Evolutionary conservation across 2,113 vertebrate genomes (phyloP).

Genomic region (Erythrolamprus reginae): DNA sequence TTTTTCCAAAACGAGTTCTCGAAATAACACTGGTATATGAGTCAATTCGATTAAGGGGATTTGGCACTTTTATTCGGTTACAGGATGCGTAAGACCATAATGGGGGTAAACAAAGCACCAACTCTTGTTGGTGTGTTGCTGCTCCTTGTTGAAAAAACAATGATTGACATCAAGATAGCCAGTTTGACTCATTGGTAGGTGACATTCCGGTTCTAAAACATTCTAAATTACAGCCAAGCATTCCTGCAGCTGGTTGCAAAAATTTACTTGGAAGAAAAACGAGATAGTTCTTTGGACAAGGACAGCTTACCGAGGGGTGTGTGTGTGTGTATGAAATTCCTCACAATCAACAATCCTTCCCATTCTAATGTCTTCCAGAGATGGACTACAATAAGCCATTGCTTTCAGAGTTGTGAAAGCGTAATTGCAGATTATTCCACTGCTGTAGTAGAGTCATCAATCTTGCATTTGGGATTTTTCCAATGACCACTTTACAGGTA

Average conservation of each 20-base stretch:
- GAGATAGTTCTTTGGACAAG: background rate
- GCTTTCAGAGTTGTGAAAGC: background rate
- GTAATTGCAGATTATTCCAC: background rate
- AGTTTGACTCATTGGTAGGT: background rate
- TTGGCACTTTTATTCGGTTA: background rate
- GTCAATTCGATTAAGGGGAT: background rate
- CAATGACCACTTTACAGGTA: background rate
- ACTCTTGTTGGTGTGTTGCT: background rate
- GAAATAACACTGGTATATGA: background rate
- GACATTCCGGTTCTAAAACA: background rate
- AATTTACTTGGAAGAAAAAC: background rate
- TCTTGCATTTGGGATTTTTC: background rate
- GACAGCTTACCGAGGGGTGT: background rate
- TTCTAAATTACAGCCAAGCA: background rate
- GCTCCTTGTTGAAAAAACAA: background rate
- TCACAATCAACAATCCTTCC: background rate
- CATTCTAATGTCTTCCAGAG: background rate
- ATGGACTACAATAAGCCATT: background rate
- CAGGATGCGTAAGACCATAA: background rate
- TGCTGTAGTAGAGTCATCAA: background rate
- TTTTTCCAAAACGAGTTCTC: background rate
- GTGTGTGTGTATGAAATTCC: no score
- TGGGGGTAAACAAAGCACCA: background rate
- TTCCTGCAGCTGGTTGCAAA: background rate
- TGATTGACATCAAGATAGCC: background rate